phyloP scores from a whole-genome alignment of 2,888 invertebrate species.

The Rambutsinella grinnellia region DNA sequence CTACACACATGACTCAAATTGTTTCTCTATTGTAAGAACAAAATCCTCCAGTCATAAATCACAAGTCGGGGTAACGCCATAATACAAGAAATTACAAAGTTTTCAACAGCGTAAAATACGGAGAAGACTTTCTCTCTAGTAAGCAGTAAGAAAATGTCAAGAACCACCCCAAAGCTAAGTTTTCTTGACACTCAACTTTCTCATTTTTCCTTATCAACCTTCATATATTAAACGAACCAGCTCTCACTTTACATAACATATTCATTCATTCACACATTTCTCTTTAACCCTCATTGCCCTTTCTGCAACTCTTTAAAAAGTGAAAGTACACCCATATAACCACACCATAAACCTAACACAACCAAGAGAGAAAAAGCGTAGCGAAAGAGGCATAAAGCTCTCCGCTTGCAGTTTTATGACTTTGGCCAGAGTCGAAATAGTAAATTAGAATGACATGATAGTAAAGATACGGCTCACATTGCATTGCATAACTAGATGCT shows the following conservation, averaged over 20 bases:
- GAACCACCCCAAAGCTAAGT: slow-evolving; percentile 39
- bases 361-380: slow-evolving; percentile 16
- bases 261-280: slow-evolving; percentile 5
- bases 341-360: too few relatives aligned
- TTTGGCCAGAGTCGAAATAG: slow-evolving; percentile 51
- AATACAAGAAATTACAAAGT: slow-evolving; percentile 55
- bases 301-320: neutral
- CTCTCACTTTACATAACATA: slow-evolving; percentile 9
- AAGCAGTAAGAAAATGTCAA: slow-evolving; percentile 50
- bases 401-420: slow-evolving; percentile 43
- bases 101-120: slow-evolving; percentile 37
- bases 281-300: neutral
- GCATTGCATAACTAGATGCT: slow-evolving; percentile 18
- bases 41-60: slow-evolving; percentile 53
- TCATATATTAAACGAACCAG: neutral
- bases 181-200: slow-evolving; percentile 16
- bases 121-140: slow-evolving; percentile 28
- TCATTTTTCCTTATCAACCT: too few relatives aligned
- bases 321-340: slow-evolving; percentile 6
- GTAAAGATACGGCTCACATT: slow-evolving; percentile 43
- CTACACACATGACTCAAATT: slow-evolving; percentile 51
- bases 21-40: slow-evolving; percentile 49
- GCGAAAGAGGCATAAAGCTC: slow-evolving; percentile 34
- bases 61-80: slow-evolving; percentile 37
- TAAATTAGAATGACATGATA: slow-evolving; percentile 59